phyloP scores from a whole-genome alignment of 2,888 invertebrate species.

The Hermaeophaga mercurialis region DNA sequence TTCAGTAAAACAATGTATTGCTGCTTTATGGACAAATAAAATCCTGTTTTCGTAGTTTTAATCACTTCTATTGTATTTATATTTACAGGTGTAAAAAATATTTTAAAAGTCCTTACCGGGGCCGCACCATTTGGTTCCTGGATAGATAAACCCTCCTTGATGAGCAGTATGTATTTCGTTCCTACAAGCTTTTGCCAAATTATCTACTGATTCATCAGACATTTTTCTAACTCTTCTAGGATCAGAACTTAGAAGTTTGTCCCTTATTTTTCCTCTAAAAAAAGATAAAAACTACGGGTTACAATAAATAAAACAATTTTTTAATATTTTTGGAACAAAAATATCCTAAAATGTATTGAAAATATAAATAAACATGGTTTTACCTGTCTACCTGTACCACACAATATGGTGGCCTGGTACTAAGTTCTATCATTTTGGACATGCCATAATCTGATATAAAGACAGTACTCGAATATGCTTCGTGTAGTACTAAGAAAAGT shows the following conservation, averaged over 20 bases:
- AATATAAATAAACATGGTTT: no score
- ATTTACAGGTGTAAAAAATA: no score
- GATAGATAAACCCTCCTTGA: slow-evolving; percentile 63
- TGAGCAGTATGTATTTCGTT: slow-evolving; percentile 46
- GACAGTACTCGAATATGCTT: slow-evolving; percentile 53
- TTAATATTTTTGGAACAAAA: neutral
- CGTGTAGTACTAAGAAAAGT: neutral
- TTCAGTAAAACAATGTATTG: no score
- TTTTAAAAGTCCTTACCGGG: slow-evolving; percentile 58
- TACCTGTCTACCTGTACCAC: slow-evolving; percentile 65
- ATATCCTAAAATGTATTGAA: neutral
- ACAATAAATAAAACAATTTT: neutral
- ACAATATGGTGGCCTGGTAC: slow-evolving; percentile 65
- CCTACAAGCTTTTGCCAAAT: slow-evolving; percentile 64
- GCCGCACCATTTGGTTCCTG: slow-evolving; percentile 82
- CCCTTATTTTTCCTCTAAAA: slow-evolving; percentile 64
- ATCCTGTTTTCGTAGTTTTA: no score
- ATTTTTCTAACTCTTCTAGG: slow-evolving; percentile 64
- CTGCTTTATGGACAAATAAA: no score
- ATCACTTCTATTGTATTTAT: no score
- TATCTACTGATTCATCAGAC: slow-evolving; percentile 64
- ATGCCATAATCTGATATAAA: slow-evolving; percentile 66
- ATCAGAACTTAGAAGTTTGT: slow-evolving; percentile 65
- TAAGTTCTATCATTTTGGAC: slow-evolving; percentile 69
- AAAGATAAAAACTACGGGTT: no score